These are phyloP conservation scores for Palythoa grandiflora DNA, from an alignment of 92 coral and sea anemone genomes.

Conservation along the genomic window DNA sequence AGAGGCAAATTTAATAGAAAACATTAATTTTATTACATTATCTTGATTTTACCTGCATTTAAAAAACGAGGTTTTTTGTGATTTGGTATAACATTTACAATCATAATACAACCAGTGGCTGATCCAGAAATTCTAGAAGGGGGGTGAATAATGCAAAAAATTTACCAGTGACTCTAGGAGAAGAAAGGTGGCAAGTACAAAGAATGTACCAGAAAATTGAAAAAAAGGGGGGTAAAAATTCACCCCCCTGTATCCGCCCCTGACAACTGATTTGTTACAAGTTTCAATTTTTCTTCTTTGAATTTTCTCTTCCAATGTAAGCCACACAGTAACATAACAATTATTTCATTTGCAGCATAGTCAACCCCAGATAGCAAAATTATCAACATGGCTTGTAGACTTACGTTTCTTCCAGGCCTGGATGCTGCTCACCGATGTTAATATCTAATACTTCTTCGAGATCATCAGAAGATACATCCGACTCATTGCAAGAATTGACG, in stretches of 20 bases:
- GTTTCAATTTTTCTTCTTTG: too few relatives aligned
- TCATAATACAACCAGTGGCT: neutral
- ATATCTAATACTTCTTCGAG: neutral
- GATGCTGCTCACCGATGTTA: neutral
- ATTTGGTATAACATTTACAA: neutral
- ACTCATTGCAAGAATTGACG: neutral
- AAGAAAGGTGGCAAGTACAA: too few relatives aligned
- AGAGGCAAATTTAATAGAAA: neutral
- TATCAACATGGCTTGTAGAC: neutral
- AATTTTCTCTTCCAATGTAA: too few relatives aligned
- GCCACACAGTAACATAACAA: too few relatives aligned
- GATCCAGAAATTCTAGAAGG: too few relatives aligned
- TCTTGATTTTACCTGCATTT: neutral
- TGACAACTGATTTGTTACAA: too few relatives aligned
- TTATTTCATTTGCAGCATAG: neutral
- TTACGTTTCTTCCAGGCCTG: neutral
- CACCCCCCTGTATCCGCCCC: too few relatives aligned
- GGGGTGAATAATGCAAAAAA: too few relatives aligned
- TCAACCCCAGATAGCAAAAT: neutral
- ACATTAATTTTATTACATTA: neutral
- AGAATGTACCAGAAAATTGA: too few relatives aligned
- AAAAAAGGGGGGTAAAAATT: too few relatives aligned
- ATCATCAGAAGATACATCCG: neutral
- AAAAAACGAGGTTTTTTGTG: neutral
- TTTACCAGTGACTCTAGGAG: too few relatives aligned